Evolutionary conservation across 53 echinoderm and acorn worm genomes (phyloP).

Genomic region (Echinarachnius parma): DNA sequence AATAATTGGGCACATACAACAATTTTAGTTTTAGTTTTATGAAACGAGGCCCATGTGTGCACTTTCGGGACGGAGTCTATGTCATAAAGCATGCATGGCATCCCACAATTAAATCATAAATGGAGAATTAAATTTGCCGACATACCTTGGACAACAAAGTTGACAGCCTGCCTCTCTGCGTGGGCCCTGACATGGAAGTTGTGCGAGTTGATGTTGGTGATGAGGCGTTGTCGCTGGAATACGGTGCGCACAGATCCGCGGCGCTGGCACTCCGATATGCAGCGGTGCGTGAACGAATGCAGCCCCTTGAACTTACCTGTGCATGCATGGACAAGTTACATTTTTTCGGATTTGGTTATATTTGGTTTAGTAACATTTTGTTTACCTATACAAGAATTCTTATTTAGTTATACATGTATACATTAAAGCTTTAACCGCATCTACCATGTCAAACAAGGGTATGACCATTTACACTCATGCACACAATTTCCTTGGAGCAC

Average conservation of each 20-base stretch:
- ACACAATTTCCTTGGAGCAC: no score
- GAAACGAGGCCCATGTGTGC: neutral
- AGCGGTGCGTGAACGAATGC: slow-evolving; percentile 61
- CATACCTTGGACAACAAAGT: slow-evolving; percentile 91
- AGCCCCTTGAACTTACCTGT: slow-evolving; percentile 81
- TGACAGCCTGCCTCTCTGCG: slow-evolving; percentile 95
- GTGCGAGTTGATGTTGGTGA: slow-evolving; percentile 66
- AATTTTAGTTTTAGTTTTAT: neutral
- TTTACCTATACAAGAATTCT: no score
- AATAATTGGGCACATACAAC: no score
- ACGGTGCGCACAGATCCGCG: slow-evolving; percentile 70
- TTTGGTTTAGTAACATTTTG: no score
- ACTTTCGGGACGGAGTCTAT: neutral
- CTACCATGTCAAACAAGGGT: no score
- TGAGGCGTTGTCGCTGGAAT: slow-evolving; percentile 61
- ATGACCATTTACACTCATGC: no score
- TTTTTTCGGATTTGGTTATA: no score
- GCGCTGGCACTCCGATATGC: slow-evolving; percentile 68
- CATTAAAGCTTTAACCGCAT: no score
- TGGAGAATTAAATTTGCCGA: no score
- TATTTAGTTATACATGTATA: no score
- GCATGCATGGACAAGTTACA: no score
- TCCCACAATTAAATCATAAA: no score
- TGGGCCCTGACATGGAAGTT: slow-evolving; percentile 78
- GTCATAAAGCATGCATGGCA: neutral